Evolutionary conservation across 2,888 invertebrate species (phyloP).

Genomic region (Amiota communis): DNA sequence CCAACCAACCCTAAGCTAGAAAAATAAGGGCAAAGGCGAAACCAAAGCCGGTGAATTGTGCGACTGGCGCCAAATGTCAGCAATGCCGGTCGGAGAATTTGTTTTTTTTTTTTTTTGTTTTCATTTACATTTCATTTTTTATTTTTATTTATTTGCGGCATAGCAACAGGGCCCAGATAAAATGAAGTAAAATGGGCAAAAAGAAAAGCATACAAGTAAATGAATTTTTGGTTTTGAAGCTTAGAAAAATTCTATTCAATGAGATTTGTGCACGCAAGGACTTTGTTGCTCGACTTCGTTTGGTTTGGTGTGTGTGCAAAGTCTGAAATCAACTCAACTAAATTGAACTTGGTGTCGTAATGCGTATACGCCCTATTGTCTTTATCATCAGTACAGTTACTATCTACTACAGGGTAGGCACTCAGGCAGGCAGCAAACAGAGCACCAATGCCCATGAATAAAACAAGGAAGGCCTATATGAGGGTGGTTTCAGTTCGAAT

Average conservation of each 20-base stretch:
- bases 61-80: constrained; percentile 25
- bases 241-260: background rate
- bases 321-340: background rate
- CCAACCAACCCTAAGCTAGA: no score
- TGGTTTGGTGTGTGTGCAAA: no score
- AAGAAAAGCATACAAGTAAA: constrained; percentile 2
- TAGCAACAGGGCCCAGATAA: constrained; percentile 17
- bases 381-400: background rate
- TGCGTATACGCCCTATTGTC: constrained; percentile 11
- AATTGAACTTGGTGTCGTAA: no score
- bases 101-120: background rate
- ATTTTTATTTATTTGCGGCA: background rate
- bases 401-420: background rate
- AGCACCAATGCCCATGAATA: background rate
- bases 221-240: background rate
- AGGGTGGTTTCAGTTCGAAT: constrained; percentile 27
- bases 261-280: constrained; percentile 22
- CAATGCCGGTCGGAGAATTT: constrained; percentile 19
- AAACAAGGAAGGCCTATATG: background rate
- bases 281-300: background rate
- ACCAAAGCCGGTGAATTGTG: constrained; percentile 6
- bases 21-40: no score
- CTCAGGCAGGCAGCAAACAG: no score
- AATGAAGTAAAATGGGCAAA: constrained; percentile 10
- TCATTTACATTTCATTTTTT: background rate